Evolutionary conservation across 2,888 invertebrate genomes (phyloP), one percentile per base, ranked within the genome.

Genomic region (Linnaemya vulpina): DNA sequence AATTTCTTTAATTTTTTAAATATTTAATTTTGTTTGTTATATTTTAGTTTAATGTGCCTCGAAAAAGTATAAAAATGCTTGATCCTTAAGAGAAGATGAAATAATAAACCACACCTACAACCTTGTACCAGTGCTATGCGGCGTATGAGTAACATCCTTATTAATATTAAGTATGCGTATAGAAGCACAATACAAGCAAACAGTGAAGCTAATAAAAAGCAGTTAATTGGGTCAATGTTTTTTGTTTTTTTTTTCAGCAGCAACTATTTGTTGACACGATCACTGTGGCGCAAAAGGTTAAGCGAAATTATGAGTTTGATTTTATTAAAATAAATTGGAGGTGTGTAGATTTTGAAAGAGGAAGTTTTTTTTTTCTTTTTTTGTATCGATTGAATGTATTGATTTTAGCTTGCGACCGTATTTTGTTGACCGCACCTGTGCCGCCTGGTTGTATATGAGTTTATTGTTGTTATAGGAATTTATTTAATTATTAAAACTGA

Each of bases 211-310:
- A 82, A 63, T n/a, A 71, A 35, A 49, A 67, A 81, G 71, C 40
- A 60, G 67, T n/a, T n/a, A 80, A 80, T 80, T 80, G 73, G 76
- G 80, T 84, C 80, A 80, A 80, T 55, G 53, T 62, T 68, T 51
- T n/a, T n/a, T n/a, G n/a, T n/a, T n/a, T n/a, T n/a, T n/a, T n/a
- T n/a, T 71, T 40, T 35, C 30, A 3, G 30, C 43, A 40, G n/a
- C 22, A 62, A 68, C 60, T 68, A 46, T 30, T 60, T 67, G 55
- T 25, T 84, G 63, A 46, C 15, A 46, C 43, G 53, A 46, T 62
- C n/a, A 70, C 20, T 53, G 30, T 53, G 10, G 13, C 1, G 63
- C 40, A 40, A 13, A 15, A 40, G 11, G 40, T 40, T 43, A 46
- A 62, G 11, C 2, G 5, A 3, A 9, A 70, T 70, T 40, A 43